Conservation (phyloP, 2,888 invertebrate genomes). For the Monochamus alternatus region DNA sequence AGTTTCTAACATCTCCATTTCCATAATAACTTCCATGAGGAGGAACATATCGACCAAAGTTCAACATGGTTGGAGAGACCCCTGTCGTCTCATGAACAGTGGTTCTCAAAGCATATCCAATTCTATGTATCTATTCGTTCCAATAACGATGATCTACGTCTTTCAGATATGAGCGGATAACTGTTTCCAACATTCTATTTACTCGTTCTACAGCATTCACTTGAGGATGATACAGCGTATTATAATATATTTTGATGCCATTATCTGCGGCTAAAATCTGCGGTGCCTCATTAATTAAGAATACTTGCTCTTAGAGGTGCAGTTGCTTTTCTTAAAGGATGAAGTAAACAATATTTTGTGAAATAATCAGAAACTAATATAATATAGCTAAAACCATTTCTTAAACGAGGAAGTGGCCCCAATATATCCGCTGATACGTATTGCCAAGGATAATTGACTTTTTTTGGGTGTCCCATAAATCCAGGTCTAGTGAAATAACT, state of each 20-base stretch:
- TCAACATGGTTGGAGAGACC: constrained; percentile 38
- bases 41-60: constrained; percentile 44
- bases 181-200: constrained; percentile 42
- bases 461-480: too few species aligned
- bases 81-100: constrained; percentile 46
- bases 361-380: constrained; percentile 24
- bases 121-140: constrained; percentile 38
- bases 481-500: neutral
- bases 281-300: constrained; percentile 12
- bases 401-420: constrained; percentile 18
- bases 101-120: constrained; percentile 39
- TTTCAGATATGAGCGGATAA: constrained; percentile 40
- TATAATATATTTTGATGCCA: constrained; percentile 14
- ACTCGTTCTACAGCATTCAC: constrained; percentile 42
- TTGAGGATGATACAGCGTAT: constrained; percentile 42
- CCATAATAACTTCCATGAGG: constrained; percentile 41
- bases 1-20: neutral
- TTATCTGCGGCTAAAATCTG: constrained; percentile 25
- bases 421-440: constrained; percentile 25
- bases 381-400: neutral
- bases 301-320: constrained; percentile 16
- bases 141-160: constrained; percentile 38
- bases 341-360: constrained; percentile 11
- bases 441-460: constrained; percentile 31
- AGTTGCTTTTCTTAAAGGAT: constrained; percentile 22